phyloP scores from a whole-genome alignment of 2,888 invertebrate genomes.

The Hypercompe scribonia region DNA sequence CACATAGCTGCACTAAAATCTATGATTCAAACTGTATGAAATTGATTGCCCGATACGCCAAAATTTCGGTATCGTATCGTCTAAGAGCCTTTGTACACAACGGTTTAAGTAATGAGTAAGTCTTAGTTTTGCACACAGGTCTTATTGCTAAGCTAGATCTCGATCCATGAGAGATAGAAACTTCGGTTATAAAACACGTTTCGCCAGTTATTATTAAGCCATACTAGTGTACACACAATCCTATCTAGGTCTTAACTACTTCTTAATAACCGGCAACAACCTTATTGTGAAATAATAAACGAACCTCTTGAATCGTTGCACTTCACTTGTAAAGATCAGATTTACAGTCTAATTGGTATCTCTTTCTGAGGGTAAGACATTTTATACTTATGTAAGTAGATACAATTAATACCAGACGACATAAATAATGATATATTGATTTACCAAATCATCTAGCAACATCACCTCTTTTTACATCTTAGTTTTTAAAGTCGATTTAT shows the following conservation, averaged over 20 bases:
- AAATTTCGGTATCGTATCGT: slow-evolving; percentile 8
- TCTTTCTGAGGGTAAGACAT: not conserved
- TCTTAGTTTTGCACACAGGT: slow-evolving; percentile 13
- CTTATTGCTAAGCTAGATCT: not conserved
- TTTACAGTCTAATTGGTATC: not conserved
- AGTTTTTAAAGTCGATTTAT: too few species aligned
- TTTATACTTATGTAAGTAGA: not conserved
- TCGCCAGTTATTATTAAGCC: slow-evolving; percentile 7
- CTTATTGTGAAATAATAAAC: slow-evolving; percentile 12
- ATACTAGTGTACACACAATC: slow-evolving; percentile 18
- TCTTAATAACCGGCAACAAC: not conserved
- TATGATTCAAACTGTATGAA: slow-evolving; percentile 7
- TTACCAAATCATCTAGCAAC: not conserved
- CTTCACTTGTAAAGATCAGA: not conserved
- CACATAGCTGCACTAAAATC: slow-evolving; percentile 3
- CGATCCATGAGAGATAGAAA: slow-evolving; percentile 10
- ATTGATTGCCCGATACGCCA: not conserved
- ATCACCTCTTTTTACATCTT: not conserved
- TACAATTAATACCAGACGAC: not conserved
- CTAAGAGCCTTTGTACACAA: not conserved
- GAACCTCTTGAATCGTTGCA: slow-evolving; percentile 9
- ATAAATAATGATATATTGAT: not conserved
- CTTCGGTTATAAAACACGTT: slow-evolving; percentile 17
- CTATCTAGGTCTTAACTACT: slow-evolving; percentile 16
- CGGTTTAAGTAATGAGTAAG: slow-evolving; percentile 12